Evolutionary conservation across 1,140 invertebrate genomes (phyloP).

Genomic region (Phenacoccus solenopsis): DNA sequence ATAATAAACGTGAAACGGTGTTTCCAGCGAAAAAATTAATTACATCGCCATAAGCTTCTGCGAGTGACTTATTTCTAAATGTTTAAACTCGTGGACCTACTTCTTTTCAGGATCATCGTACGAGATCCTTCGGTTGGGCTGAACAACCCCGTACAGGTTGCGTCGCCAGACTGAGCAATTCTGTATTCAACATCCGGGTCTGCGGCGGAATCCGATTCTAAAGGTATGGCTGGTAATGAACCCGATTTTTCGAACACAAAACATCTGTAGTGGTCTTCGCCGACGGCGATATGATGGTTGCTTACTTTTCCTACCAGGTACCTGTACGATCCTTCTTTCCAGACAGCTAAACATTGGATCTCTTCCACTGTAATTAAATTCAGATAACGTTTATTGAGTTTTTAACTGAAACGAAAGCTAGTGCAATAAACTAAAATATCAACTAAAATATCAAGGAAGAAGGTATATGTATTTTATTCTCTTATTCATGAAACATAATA

Average conservation of each 20-base stretch:
- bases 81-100: constrained; percentile 30
- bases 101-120: constrained; percentile 43
- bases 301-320: constrained; percentile 50
- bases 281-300: constrained; percentile 57
- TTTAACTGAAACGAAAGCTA: too few relatives aligned
- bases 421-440: too few relatives aligned
- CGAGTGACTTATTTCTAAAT: too few relatives aligned
- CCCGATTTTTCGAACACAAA: constrained; percentile 70
- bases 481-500: too few relatives aligned
- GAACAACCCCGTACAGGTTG: constrained; percentile 45
- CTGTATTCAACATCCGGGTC: constrained; percentile 28
- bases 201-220: neutral
- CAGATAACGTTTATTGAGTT: too few relatives aligned
- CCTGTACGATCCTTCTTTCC: constrained; percentile 49
- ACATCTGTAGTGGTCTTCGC: constrained; percentile 82
- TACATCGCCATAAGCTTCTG: too few relatives aligned
- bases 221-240: neutral
- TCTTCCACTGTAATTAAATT: constrained; percentile 43
- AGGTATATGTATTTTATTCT: too few relatives aligned
- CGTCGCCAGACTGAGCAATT: constrained; percentile 55
- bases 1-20: too few relatives aligned
- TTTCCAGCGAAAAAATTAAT: too few relatives aligned
- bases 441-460: too few relatives aligned
- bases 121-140: constrained; percentile 43
- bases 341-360: constrained; percentile 47